Evolutionary conservation across 2,797 vertebrate species (phyloP).

Genomic region (Silurus aristotelis): DNA sequence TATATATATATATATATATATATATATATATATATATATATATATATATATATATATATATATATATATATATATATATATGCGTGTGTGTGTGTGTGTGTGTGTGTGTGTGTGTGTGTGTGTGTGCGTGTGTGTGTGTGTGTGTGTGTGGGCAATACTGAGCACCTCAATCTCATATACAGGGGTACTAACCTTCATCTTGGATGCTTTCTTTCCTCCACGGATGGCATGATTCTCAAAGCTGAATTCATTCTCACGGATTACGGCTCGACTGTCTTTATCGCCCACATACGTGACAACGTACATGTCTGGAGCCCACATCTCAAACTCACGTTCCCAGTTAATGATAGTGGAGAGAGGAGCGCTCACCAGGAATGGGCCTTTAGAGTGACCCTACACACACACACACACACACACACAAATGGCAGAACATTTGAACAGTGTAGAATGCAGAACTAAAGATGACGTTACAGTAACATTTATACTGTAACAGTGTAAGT

Average conservation of each 20-base stretch:
- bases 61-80: no score
- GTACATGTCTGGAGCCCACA: constrained; percentile 99
- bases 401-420: constrained; percentile 18
- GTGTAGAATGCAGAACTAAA: background rate
- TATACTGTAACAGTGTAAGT: background rate
- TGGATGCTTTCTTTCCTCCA: constrained; percentile 94
- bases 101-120: no score
- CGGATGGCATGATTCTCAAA: constrained; percentile 96
- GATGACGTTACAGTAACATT: background rate
- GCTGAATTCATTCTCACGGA: constrained; percentile 96
- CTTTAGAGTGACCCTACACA: constrained; percentile 95
- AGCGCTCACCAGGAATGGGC: constrained; percentile 95
- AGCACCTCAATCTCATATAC: background rate
- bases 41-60: no score
- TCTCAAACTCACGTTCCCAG: constrained; percentile 98
- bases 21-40: no score
- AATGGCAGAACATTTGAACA: background rate
- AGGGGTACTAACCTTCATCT: constrained; percentile 86
- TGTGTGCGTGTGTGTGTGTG: no score
- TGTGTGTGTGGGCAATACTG: no score
- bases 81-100: no score
- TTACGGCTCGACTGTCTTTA: constrained; percentile 97
- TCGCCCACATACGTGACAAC: constrained; percentile 97
- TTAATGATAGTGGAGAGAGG: constrained; percentile 98
- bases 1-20: no score